Percentiles rank a stretch among this genome's conserved stretches.
Conservation (phyloP, 1,140 invertebrate species). For the Drosophila pallidifrons region DNA sequence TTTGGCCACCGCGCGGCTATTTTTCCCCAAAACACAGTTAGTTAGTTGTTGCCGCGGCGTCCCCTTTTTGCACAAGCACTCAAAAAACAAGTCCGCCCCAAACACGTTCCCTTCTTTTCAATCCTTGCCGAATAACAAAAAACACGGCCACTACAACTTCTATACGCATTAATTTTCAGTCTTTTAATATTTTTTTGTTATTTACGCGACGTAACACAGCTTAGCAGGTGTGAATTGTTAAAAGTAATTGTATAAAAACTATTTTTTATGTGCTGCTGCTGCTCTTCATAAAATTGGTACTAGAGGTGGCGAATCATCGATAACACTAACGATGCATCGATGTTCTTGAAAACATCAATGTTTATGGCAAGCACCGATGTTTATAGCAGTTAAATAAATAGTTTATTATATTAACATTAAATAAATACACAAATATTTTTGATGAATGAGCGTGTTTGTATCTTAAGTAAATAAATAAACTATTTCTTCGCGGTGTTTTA, state of each 20-base stretch:
- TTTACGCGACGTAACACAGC: conserved; percentile 20
- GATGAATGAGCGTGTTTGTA: too few species aligned
- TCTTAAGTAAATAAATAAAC: too few species aligned
- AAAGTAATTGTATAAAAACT: conserved; percentile 22
- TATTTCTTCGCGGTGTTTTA: too few species aligned
- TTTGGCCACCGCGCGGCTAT: conserved; percentile 56
- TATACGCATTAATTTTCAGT: not conserved
- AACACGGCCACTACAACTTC: conserved; percentile 12
- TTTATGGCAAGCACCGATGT: too few species aligned
- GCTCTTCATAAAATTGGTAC: conserved; percentile 24
- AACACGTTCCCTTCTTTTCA: conserved; percentile 69
- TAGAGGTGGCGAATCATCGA: conserved; percentile 14
- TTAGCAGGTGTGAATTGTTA: conserved; percentile 12
- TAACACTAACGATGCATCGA: too few species aligned
- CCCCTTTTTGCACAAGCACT: conserved; percentile 52
- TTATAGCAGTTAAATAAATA: too few species aligned
- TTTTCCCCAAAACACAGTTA: conserved; percentile 61
- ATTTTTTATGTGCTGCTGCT: conserved; percentile 28
- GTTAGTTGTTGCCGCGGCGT: conserved; percentile 45
- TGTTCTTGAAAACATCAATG: too few species aligned
- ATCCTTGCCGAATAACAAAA: conserved; percentile 29
- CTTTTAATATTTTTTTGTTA: conserved; percentile 8
- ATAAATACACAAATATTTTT: too few species aligned
- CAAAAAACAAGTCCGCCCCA: conserved; percentile 65
- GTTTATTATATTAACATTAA: too few species aligned